Percentiles rank a stretch among this genome's conserved stretches.
These are phyloP conservation scores for Phocides pigmalion DNA, from an alignment of 1,140 invertebrate genomes.

Conservation along the genomic window DNA sequence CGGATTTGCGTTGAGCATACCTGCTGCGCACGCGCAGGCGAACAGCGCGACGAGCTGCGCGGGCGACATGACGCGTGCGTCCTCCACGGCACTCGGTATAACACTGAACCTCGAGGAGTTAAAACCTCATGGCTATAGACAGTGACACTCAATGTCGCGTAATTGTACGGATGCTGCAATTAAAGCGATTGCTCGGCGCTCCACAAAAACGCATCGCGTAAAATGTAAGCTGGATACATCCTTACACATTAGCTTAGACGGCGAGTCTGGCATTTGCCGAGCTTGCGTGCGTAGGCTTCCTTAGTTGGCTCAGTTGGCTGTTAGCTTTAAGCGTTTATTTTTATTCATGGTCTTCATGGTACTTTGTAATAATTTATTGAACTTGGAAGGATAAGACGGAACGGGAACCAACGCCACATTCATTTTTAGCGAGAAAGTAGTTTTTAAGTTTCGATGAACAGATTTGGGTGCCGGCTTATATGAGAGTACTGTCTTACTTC, in stretches of 20 bases:
- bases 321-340: background rate
- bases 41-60: constrained; percentile 43
- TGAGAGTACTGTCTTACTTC: no score
- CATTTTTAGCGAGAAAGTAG: no score
- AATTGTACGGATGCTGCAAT: constrained; percentile 28
- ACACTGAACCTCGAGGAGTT: constrained; percentile 41
- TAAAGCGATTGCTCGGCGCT: constrained; percentile 10
- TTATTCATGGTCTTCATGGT: no score
- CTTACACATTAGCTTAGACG: background rate
- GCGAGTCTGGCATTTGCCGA: background rate
- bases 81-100: constrained; percentile 40
- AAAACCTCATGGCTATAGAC: background rate
- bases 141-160: constrained; percentile 19
- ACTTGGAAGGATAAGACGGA: no score
- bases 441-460: no score
- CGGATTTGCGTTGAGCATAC: constrained; percentile 57
- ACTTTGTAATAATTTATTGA: no score
- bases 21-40: constrained; percentile 53
- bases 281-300: background rate
- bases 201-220: constrained; percentile 20
- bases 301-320: no score
- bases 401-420: no score
- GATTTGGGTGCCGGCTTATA: no score
- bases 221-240: background rate
- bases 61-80: constrained; percentile 47